Evolutionary conservation across 35 echinoderm and acorn worm species (phyloP).

Genomic region (Lytechinus variegatus): DNA sequence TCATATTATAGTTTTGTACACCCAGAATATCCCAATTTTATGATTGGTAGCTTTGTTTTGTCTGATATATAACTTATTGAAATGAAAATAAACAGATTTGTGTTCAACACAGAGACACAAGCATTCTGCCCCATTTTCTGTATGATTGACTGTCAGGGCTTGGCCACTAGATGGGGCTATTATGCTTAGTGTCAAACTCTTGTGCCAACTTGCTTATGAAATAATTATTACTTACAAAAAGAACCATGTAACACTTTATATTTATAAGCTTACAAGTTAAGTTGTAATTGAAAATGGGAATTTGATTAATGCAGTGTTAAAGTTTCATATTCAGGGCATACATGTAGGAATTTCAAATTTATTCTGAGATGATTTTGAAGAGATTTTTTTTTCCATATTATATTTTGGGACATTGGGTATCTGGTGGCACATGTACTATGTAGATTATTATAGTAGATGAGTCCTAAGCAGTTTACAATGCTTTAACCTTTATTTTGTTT

Average conservation of each 20-base stretch:
- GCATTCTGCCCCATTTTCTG: neutral
- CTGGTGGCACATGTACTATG: too few species aligned
- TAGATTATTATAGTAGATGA: neutral
- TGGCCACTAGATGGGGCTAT: conserved; percentile 19
- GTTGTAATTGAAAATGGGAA: too few species aligned
- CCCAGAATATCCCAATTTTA: neutral
- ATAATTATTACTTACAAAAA: too few species aligned
- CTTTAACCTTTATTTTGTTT: neutral
- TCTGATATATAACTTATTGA: neutral
- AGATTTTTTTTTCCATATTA: neutral
- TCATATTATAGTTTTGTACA: neutral
- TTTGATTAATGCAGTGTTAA: neutral
- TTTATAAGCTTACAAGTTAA: too few species aligned
- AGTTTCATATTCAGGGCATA: neutral
- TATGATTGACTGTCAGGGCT: neutral
- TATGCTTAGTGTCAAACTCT: neutral
- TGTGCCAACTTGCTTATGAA: neutral
- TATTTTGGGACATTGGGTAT: neutral
- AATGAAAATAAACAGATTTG: neutral
- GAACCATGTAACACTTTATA: too few species aligned
- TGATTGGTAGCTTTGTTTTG: neutral
- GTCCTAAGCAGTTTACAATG: neutral
- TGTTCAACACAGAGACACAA: neutral
- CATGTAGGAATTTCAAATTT: neutral
- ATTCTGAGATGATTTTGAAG: neutral